Conservation (phyloP, 2,888 invertebrate genomes). For the Spodoptera picta region DNA sequence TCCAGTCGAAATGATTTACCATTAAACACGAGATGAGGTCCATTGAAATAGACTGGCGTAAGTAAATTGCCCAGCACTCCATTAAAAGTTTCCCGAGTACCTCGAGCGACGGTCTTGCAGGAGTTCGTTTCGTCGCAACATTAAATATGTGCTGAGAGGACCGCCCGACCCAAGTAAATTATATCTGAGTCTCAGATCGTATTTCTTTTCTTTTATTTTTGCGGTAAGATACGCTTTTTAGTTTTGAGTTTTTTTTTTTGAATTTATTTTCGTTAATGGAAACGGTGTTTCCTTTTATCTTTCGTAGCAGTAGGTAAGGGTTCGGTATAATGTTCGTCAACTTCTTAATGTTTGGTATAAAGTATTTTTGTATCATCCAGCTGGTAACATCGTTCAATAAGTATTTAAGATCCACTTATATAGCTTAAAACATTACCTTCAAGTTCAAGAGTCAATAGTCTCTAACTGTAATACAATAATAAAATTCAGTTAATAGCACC, state of each 20-base stretch:
- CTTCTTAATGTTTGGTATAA: no score
- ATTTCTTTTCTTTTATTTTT: conserved; percentile 31
- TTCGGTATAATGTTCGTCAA: no score
- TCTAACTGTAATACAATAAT: no score
- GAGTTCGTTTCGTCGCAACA: conserved; percentile 41
- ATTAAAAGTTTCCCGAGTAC: conserved; percentile 75
- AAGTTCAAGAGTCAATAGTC: no score
- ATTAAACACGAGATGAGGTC: conserved; percentile 59
- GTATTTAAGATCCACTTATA: no score
- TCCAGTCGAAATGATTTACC: conserved; percentile 39
- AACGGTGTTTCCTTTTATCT: conserved; percentile 1
- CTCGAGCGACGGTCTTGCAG: conserved; percentile 53
- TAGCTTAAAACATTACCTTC: no score
- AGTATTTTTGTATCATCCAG: no score
- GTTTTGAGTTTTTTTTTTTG: conserved; percentile 9
- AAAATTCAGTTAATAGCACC: no score
- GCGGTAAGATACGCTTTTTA: conserved; percentile 21
- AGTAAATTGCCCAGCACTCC: conserved; percentile 71
- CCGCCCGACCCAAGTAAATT: conserved; percentile 40
- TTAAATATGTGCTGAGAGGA: conserved; percentile 52
- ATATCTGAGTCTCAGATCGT: conserved; percentile 30
- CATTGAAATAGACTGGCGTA: conserved; percentile 51
- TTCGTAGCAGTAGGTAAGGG: no score
- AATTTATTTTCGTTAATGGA: not conserved
- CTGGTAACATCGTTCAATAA: no score